These are phyloP conservation scores for Pherbina coryleti DNA, from an alignment of 2,888 invertebrate species.

Conservation along the genomic window DNA sequence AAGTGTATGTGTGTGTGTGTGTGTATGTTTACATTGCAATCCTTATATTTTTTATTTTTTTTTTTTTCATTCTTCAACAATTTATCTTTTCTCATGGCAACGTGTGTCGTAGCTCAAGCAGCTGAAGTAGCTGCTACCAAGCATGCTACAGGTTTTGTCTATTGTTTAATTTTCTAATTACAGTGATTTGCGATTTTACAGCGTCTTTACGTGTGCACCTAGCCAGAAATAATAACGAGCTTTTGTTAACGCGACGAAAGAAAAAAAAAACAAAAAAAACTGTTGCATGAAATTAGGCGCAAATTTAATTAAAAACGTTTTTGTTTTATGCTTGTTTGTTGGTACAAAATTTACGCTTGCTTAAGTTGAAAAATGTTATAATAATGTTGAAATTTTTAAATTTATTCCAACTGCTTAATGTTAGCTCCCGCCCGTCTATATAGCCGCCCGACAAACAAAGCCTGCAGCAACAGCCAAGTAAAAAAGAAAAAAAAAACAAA, in stretches of 20 bases:
- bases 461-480: neutral
- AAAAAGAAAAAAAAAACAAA: neutral
- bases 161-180: slow-evolving; percentile 31
- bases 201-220: neutral
- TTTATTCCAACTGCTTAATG: neutral
- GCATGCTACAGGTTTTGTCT: slow-evolving; percentile 23
- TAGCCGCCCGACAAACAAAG: neutral
- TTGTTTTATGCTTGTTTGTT: neutral
- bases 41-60: neutral
- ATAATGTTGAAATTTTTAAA: neutral
- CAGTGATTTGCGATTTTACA: slow-evolving; percentile 28
- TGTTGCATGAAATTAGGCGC: neutral
- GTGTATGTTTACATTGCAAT: neutral
- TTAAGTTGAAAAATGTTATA: neutral
- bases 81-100: slow-evolving; percentile 6
- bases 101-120: slow-evolving; percentile 30
- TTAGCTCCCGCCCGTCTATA: neutral
- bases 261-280: neutral
- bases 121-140: slow-evolving; percentile 10
- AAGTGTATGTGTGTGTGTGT: no score
- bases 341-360: neutral
- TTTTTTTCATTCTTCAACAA: neutral
- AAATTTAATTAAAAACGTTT: neutral
- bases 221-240: neutral
- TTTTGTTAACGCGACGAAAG: neutral